Evolutionary conservation across 2,797 vertebrate species (phyloP), one percentile per base, ranked within the genome.

Genomic region (Poeciliopsis infans): DNA sequence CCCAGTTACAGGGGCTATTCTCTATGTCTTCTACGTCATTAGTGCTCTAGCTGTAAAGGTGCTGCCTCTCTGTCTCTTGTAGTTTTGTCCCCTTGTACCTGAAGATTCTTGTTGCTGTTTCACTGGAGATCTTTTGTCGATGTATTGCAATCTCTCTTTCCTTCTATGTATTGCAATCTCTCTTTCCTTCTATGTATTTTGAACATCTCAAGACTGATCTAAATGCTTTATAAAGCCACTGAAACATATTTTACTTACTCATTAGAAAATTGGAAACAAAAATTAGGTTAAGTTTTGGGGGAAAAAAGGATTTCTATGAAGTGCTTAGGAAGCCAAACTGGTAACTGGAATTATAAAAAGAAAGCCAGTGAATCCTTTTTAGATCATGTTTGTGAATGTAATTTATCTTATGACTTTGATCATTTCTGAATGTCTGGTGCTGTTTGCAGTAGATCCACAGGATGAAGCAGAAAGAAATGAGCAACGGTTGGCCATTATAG

Each of bases 141-240:
- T 81, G 93, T 94, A 83, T 89, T 78, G 75, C 80, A 78, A 87
- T 95, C 87, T 96, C 86, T 96, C 85, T 93, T 93, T 96, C 90
- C 88, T 92, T 87, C 61, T 86, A 47, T 95, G 91, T 96, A 82
- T 96, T 93, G 75, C 80, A 78, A 87, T 95, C 87, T 96, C 86
- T 96, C 85, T 93, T 93, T 96, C 90, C 88, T 92, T 87, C 61
- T 86, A 47, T 95, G 91, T 96, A 82, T 96, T 93, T 90, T 96
- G 94, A 95, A 88, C 94, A 97, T 97, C 97, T 98, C 97, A 98
- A 97, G 96, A 98, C 97, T 98, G 96, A 93, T 87, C 89, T 94
- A 88, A 93, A 93, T 93, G 84, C 89, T 92, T 90, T 78, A 87
- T 78, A 74, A 73, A 86, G 83, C 45, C 47, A 80, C 49, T 81